Evolutionary conservation across 2,888 invertebrate species (phyloP), one percentile per base, ranked within the genome.

Genomic region (Sialis fuliginosa): DNA sequence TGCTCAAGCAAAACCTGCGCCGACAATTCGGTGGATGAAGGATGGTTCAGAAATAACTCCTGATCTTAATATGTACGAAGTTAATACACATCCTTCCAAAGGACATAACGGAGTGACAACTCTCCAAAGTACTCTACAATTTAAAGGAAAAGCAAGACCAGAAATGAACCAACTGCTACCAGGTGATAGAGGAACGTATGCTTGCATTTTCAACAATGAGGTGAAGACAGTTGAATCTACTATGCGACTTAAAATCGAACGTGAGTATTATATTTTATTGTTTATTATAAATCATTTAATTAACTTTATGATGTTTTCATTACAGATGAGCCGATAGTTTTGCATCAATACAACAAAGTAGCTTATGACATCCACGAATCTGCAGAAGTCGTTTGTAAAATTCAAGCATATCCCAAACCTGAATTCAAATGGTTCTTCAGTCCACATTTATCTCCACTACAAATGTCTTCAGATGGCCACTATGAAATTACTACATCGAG

Each of bases 391-490:
- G 75, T 82, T 0, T 92, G 92, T 63, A 79, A 82, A 58, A 89
- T 92, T 9, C 87, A 89, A 60, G 89, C 92, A 0, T 92, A 88
- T 64, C 92, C 92, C 0, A 84, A 87, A 57, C 91, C 92, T 0
- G 88, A 88, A 60, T 90, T 92, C 64, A 88, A 90, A 57, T 93
- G 92, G 92, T 85, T 78, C 58, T 88, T 79, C 57, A 83, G 81
- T 34, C 77, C 79, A 6, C 83, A 84, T 61, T 70, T 75, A 0
- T 77, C 82, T 0, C 79, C 85, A 0, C 62, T 88, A 39, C 78
- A 81, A 52, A 80, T 83, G 62, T 82, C 84, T 1, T 82, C 84
- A 3, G 86, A 87, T 57, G 86, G 85, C 0, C 87, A 88, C 58
- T 90, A 90, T 62, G 82, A 87, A 58, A 84, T 89, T 41, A 84